Evolutionary conservation across 2,797 vertebrate genomes (phyloP), one percentile per base, ranked within the genome.

Genomic region (Sparus aurata): DNA sequence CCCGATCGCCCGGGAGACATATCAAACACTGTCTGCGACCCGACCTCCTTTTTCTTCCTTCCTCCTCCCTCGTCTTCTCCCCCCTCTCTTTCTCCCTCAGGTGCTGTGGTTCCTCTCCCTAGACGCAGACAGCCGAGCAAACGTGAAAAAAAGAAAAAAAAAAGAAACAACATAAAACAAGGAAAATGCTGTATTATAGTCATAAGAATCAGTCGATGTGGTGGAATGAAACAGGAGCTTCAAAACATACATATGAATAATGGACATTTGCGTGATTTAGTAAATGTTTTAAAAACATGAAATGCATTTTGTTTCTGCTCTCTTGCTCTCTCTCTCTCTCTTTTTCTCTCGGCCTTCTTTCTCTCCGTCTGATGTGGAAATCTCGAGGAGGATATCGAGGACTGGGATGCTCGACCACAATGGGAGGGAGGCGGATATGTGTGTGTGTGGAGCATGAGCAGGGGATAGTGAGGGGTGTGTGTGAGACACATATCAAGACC

Each of bases 31-130:
- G 79, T 87, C 79, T 87, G 73, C 78, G 55, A 58, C 69, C 69
- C 77, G 11, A 68, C 75, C 82, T 75, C 69, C 52, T 84, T 43
- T 65, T 87, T 58, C 61, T 49, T 47, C 65, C 83, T 60, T 22
- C 16, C 16, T 16, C 45, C 45, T 46, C 58, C 70, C 59, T 79
- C 78, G 74, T 89, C 83, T 65, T 60, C 83, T 87, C 67, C 71
- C 71, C 73, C 75, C 23, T 57, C 38, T 38, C 38, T 75, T 62
- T 75, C 79, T 90, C 84, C 91, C 87, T 93, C 93, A 88, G 93
- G 93, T 92, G 93, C 91, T 93, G 92, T 84, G 85, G 83, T 71
- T 90, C 87, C 77, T 86, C 78, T 86, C 89, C 84, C 87, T 79
- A 89, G 89, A 91, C 30, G 69, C 87, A 86, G 84, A 93, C 85